Percentiles rank a stretch among this genome's conserved stretches.
Conservation (phyloP, 2,888 invertebrate genomes). For the Caenorhabditis sp. region DNA sequence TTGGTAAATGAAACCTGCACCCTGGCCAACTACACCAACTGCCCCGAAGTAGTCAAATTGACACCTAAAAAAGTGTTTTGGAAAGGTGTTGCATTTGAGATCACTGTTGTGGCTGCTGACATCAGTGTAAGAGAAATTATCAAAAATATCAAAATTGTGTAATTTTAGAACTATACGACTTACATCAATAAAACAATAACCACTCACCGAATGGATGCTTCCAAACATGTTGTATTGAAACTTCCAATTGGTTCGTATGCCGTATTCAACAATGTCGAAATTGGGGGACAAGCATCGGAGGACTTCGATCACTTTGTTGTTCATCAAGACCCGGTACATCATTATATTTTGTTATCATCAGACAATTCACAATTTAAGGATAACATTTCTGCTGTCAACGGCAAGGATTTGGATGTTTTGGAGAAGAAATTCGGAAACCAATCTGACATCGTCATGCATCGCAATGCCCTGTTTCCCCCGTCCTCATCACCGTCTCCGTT, state of each 20-base stretch:
- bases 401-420: slow-evolving; percentile 14
- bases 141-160: background rate
- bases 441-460: slow-evolving; percentile 12
- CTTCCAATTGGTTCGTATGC: slow-evolving; percentile 11
- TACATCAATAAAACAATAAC: background rate
- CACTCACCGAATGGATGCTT: background rate
- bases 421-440: background rate
- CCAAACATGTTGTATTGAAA: slow-evolving; percentile 2
- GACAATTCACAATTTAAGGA: background rate
- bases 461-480: background rate
- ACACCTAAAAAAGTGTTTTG: background rate
- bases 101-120: background rate
- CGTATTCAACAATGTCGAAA: background rate
- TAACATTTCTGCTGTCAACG: background rate
- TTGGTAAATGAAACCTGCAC: too few relatives aligned
- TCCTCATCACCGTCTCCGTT: too few relatives aligned
- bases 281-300: background rate
- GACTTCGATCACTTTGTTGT: slow-evolving; percentile 8
- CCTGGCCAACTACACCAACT: background rate
- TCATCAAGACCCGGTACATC: background rate
- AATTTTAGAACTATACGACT: slow-evolving; percentile 12
- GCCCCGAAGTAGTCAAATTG: background rate
- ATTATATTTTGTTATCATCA: background rate
- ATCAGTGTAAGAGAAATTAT: background rate
- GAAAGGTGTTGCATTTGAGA: background rate